Evolutionary conservation across 2,797 vertebrate genomes (phyloP), one percentile per base, ranked within the genome.

Genomic region (Pantherophis alleghaniensis): DNA sequence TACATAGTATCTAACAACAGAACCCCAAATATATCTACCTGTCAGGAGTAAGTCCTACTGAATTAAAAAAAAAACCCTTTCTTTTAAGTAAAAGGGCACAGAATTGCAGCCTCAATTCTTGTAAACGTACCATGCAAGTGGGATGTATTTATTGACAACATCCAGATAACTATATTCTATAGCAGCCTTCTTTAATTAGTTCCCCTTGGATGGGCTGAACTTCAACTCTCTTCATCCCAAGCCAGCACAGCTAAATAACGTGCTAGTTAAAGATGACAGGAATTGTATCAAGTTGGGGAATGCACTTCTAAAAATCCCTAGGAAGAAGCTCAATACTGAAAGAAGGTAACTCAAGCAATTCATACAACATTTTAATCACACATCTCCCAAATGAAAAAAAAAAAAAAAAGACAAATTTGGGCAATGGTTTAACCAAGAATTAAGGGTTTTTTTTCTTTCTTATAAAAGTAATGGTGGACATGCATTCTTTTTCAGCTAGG

Each of bases 401-500:
- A 37, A 37, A 42, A 28, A 20, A n/a, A n/a, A 6, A 3, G 26
- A 79, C 22, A 57, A 79, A 57, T 86, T 26, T 37, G 18, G 12
- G 20, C 6, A 51, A 74, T 92, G 63, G 24, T n/a, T 47, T 88
- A 74, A 59, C 18, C 16, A 47, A 24, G 24, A 61, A 18, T 7
- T 18, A 56, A 26, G 28, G 83, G 0, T 2, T 16, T 53, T 37
- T 24, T 22, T 53, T 37, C 1, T 37, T 2, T 2, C 16, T 63
- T 26, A 10, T 37, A 87, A 10, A 63, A 56, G 63, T 47, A 2
- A 63, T 53, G 61, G n/a, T 51, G 87, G 47, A 28, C 32, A 16
- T 28, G 13, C 9, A 24, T 87, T 61, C 7, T 60, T 91, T 92
- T 96, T 93, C 96, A 93, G 94, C 93, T 96, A 87, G 94, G 92